Evolutionary conservation across 2,888 invertebrate genomes (phyloP).

Genomic region (Ceratothoa steindachneri): DNA sequence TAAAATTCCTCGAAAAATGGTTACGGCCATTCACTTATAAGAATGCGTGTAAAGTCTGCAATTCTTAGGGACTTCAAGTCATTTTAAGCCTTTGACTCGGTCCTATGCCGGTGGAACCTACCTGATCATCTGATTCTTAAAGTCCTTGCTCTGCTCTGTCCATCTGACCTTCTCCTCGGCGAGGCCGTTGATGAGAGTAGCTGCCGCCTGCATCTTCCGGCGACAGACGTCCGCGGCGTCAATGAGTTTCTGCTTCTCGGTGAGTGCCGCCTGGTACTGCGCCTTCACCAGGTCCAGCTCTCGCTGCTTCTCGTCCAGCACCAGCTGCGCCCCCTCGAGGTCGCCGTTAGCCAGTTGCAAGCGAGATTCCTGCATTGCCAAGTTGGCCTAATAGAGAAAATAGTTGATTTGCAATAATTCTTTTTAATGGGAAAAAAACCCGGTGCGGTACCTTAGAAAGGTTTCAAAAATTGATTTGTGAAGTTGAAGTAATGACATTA

Average conservation of each 20-base stretch:
- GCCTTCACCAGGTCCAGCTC: constrained; percentile 84
- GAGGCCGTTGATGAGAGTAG: constrained; percentile 87
- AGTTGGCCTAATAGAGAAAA: constrained; percentile 64
- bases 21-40: too few relatives aligned
- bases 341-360: constrained; percentile 87
- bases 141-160: constrained; percentile 90
- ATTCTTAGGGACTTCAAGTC: too few relatives aligned
- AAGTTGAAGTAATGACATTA: too few relatives aligned
- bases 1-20: too few relatives aligned
- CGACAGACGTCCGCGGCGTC: constrained; percentile 90
- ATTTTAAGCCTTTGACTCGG: too few relatives aligned
- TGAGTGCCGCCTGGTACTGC: constrained; percentile 87
- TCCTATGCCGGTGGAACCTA: too few relatives aligned
- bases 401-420: background rate
- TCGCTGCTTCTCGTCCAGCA: constrained; percentile 83
- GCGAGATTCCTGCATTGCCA: constrained; percentile 83
- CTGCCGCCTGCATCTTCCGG: constrained; percentile 94
- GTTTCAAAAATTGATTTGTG: too few relatives aligned
- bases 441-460: too few relatives aligned
- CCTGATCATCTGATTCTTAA: constrained; percentile 76
- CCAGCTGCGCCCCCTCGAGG: constrained; percentile 77
- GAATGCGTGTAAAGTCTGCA: too few relatives aligned
- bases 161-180: constrained; percentile 85
- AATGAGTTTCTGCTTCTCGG: constrained; percentile 82
- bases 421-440: background rate